Percentiles rank a stretch among this genome's conserved stretches.
Evolutionary conservation across 2,797 vertebrate species (phyloP).

Genomic region (Phoebastria nigripes): DNA sequence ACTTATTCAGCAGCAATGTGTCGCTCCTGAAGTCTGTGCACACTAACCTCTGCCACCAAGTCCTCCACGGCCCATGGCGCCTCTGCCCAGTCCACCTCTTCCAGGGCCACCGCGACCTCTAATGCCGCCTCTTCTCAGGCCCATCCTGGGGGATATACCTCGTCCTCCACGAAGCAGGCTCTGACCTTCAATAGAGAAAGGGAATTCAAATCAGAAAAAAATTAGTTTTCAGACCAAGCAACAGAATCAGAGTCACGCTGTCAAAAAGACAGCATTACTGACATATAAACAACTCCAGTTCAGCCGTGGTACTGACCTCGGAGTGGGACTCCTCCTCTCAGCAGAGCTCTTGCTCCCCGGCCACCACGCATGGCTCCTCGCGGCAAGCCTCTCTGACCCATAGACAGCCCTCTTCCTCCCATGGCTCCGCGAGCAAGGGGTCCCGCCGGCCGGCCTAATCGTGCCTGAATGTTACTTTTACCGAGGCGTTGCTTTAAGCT

Average conservation of each 20-base stretch:
- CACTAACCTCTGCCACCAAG: slow-evolving; percentile 83
- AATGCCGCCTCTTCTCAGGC: slow-evolving; percentile 84
- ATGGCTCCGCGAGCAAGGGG: slow-evolving; percentile 80
- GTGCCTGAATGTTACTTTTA: slow-evolving; percentile 96
- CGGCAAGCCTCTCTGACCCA: slow-evolving; percentile 84
- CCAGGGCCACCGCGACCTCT: slow-evolving; percentile 82
- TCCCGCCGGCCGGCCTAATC: slow-evolving; percentile 88
- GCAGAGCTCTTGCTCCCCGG: slow-evolving; percentile 80
- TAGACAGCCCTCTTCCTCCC: slow-evolving; percentile 79
- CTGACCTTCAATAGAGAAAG: slow-evolving; percentile 67
- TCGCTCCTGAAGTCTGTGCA: fast-evolving
- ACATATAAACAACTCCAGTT: fast-evolving
- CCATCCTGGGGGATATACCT: slow-evolving; percentile 81
- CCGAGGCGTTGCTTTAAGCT: slow-evolving; percentile 96
- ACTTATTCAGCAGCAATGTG: fast-evolving
- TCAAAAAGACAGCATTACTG: neutral
- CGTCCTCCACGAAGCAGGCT: slow-evolving; percentile 85
- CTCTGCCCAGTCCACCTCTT: slow-evolving; percentile 79
- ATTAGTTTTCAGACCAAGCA: neutral
- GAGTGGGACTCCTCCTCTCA: slow-evolving; percentile 85
- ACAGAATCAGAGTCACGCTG: neutral
- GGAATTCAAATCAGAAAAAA: neutral
- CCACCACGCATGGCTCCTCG: slow-evolving; percentile 84
- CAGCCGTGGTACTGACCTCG: slow-evolving; percentile 77
- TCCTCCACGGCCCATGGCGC: slow-evolving; percentile 78